Evolutionary conservation across 37 sponge, comb jelly and placozoan genomes (phyloP).

Genomic region (Chondrosia reniformis): DNA sequence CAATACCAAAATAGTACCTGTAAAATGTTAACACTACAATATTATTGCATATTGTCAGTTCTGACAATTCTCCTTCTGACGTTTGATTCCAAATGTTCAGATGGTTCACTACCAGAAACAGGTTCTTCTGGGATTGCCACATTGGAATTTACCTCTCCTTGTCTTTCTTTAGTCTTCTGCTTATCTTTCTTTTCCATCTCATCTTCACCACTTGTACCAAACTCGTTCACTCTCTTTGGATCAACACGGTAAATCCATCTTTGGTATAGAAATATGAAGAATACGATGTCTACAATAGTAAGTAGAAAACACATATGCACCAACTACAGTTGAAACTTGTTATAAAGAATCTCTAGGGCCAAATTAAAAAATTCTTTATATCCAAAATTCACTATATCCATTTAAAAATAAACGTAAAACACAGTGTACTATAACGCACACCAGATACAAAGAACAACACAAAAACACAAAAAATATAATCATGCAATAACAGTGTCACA

Average conservation of each 20-base stretch:
- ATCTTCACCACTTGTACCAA: slow-evolving; percentile 87
- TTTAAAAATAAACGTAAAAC: neutral
- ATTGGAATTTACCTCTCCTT: neutral
- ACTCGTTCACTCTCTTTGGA: slow-evolving; percentile 93
- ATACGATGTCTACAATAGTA: slow-evolving; percentile 81
- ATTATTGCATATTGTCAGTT: too few relatives aligned
- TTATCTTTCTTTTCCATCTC: neutral
- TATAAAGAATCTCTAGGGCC: slow-evolving; percentile 9
- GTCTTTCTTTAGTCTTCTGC: neutral
- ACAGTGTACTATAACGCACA: too few relatives aligned
- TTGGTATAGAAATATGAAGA: slow-evolving; percentile 97
- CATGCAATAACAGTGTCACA: too few relatives aligned
- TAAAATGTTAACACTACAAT: too few relatives aligned
- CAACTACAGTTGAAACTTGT: neutral
- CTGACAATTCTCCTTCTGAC: too few relatives aligned
- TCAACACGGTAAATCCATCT: slow-evolving; percentile 97
- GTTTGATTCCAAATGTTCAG: too few relatives aligned
- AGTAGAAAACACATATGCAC: neutral
- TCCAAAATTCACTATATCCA: slow-evolving; percentile 14
- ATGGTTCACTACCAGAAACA: too few relatives aligned
- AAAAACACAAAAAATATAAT: too few relatives aligned
- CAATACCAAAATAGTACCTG: too few relatives aligned
- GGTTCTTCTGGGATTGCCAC: neutral
- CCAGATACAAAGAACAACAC: too few relatives aligned
- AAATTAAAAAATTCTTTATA: slow-evolving; percentile 13